Base-by-base conservation (phyloP, 2,888 invertebrate species). In the Adela reaumurella region DNA sequence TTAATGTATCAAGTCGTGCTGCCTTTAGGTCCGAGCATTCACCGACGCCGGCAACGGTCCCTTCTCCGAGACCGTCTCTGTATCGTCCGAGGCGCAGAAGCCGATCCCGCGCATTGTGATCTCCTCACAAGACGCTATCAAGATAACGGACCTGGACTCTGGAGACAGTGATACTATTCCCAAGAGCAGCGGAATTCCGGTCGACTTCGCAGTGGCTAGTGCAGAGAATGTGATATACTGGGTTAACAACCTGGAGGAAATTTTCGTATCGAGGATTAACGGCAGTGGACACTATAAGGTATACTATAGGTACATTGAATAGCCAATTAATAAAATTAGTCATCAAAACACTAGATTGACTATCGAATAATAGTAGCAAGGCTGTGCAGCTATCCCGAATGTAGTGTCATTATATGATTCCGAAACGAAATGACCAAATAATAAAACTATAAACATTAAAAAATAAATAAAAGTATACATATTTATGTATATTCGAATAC, bases 1-100 rank as follows among this genome's bases (percentile, higher is more conserved):
- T n/a, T n/a, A n/a, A n/a, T n/a, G n/a, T n/a, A n/a, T n/a, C n/a
- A n/a, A n/a, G n/a, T n/a, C n/a, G n/a, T n/a, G n/a, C n/a, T n/a
- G n/a, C n/a, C n/a, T n/a, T n/a, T n/a, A 91, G 87, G 90, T 94
- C 1, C 85, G 88, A 63, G 94, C 94, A 0, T 88, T 84, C 59
- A 94, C 92, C 0, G 82, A 85, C 48, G 87, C 88, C 16, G 93
- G 93, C 0, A 84, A 84, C 49, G 92, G 95, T 2, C 81, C 83
- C 5, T 82, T 83, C 52, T 88, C 90, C 0, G 81, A 84, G 48
- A 71, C 82, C 0, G 82, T 90, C 0, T 81, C 83, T 41, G 63
- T 65, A 5, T 68, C 68, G 1, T 88, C 93, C 0, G 83, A 85
- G 52, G 81, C 84, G 50, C 88, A 92, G 57, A 84, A 83, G 53